Conservation (phyloP, 2,888 invertebrate genomes). For the Drosophila subquinaria region DNA sequence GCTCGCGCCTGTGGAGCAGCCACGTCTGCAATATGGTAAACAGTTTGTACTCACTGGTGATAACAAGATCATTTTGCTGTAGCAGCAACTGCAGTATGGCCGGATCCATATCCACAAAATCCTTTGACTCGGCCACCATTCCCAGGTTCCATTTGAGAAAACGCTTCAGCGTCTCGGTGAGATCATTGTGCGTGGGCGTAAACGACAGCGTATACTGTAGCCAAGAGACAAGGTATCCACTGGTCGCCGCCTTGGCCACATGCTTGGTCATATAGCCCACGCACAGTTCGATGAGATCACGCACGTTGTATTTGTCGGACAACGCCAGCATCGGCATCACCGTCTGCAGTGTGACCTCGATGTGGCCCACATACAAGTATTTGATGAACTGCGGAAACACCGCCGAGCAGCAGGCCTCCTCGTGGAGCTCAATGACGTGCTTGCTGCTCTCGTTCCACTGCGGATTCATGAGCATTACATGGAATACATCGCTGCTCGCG, state of each 20-base stretch:
- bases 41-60: conserved; percentile 94
- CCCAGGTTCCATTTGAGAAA: conserved; percentile 97
- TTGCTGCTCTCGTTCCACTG: conserved; percentile 97
- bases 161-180: conserved; percentile 90
- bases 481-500: conserved; percentile 97
- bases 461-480: conserved; percentile 98
- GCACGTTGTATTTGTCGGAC: conserved; percentile 98
- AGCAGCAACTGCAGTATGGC: conserved; percentile 92
- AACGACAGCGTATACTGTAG: conserved; percentile 95
- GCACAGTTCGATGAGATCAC: conserved; percentile 94
- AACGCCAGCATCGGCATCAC: conserved; percentile 95
- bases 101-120: conserved; percentile 93
- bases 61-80: conserved; percentile 94
- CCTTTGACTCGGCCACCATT: conserved; percentile 91
- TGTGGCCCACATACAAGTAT: conserved; percentile 95
- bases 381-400: conserved; percentile 96
- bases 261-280: conserved; percentile 95
- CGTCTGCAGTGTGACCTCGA: conserved; percentile 92
- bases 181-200: conserved; percentile 87
- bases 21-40: conserved; percentile 91
- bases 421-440: conserved; percentile 93
- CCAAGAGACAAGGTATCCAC: conserved; percentile 95
- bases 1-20: conserved; percentile 90
- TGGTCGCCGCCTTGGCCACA: conserved; percentile 93
- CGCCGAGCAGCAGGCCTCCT: conserved; percentile 92